Conservation (phyloP, 1,140 invertebrate species). For the Tetragnatha versicolor region DNA sequence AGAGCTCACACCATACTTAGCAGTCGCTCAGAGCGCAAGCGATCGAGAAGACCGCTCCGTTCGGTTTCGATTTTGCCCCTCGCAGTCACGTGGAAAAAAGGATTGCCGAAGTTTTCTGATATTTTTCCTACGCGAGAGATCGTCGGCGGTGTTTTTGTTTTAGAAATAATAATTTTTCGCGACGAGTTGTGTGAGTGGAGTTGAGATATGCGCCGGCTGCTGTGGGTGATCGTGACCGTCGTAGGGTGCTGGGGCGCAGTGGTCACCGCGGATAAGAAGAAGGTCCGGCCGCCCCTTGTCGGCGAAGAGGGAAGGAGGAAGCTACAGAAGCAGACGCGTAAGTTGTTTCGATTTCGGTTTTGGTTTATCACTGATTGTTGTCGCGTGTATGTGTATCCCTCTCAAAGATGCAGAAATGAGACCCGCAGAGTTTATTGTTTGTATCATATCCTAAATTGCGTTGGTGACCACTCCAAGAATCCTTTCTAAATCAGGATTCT, state of each 20-base stretch:
- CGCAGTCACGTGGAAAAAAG: not conserved
- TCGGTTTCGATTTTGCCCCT: conserved; percentile 23
- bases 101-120: too few relatives aligned
- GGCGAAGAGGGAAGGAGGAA: conserved; percentile 19
- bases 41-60: not conserved
- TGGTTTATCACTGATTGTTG: too few relatives aligned
- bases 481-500: too few relatives aligned
- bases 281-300: conserved; percentile 34
- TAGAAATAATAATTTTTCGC: too few relatives aligned
- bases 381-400: too few relatives aligned
- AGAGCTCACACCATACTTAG: conserved; percentile 41
- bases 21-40: conserved; percentile 6
- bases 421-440: too few relatives aligned
- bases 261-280: not conserved
- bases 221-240: not conserved
- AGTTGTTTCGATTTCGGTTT: not conserved
- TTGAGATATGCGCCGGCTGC: not conserved
- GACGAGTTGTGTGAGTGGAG: too few relatives aligned
- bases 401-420: too few relatives aligned
- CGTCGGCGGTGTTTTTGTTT: not conserved
- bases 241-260: not conserved
- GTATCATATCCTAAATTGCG: too few relatives aligned
- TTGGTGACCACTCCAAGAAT: too few relatives aligned
- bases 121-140: too few relatives aligned
- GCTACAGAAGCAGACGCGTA: conserved; percentile 32